phyloP scores from a whole-genome alignment of 1,140 invertebrate genomes.

The Micrasema longulum region DNA sequence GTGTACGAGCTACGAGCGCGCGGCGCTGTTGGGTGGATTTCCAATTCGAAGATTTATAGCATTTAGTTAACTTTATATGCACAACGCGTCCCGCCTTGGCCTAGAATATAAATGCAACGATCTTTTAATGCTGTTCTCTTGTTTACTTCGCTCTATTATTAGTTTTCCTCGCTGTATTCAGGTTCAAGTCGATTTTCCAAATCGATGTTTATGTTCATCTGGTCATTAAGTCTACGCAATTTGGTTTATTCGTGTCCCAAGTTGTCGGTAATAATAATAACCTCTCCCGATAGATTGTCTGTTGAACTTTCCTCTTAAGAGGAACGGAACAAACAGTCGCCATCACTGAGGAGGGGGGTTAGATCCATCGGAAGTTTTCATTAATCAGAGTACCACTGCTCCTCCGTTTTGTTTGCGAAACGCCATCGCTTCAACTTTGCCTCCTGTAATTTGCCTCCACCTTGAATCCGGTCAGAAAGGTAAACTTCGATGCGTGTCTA shows the following conservation, averaged over 20 bases:
- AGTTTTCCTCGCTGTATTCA: too few relatives aligned
- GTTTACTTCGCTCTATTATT: constrained; percentile 9
- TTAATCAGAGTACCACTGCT: constrained; percentile 45
- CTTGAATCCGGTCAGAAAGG: constrained; percentile 5
- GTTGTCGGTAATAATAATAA: constrained; percentile 20
- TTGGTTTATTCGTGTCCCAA: neutral
- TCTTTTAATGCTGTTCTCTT: constrained; percentile 4
- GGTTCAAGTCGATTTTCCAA: too few relatives aligned
- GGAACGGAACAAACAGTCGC: constrained; percentile 8
- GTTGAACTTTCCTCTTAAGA: neutral
- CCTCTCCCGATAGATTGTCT: constrained; percentile 44
- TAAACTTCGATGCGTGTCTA: constrained; percentile 29
- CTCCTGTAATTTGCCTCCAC: constrained; percentile 48
- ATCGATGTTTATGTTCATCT: neutral
- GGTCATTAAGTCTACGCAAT: neutral
- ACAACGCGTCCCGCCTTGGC: neutral
- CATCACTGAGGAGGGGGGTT: constrained; percentile 1
- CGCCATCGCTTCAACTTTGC: constrained; percentile 44
- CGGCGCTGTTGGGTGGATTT: neutral
- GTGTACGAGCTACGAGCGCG: too few relatives aligned
- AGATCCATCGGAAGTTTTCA: constrained; percentile 40
- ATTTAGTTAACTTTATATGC: constrained; percentile 12
- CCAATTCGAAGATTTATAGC: constrained; percentile 17
- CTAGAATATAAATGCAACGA: neutral
- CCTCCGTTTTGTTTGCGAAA: constrained; percentile 38